A percentile compares a stretch with the other conserved stretches of the same genome.
Conservation (phyloP, 1,140 invertebrate species). For the Cyrtorhinus lividipennis region DNA sequence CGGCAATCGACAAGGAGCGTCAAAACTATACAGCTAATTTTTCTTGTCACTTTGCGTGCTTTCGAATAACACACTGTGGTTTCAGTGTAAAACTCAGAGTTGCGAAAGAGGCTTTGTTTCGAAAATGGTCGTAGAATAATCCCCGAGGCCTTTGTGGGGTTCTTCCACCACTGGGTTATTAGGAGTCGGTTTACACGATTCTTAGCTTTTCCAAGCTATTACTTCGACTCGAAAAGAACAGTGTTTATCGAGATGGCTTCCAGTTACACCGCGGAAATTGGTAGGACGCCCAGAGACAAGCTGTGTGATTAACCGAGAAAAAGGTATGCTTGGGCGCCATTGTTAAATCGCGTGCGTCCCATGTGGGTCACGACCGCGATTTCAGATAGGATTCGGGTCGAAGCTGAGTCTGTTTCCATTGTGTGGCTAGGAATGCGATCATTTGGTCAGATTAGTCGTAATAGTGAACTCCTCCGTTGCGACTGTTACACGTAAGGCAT, state of each 20-base stretch:
- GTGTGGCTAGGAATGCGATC: not conserved
- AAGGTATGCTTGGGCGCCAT: not conserved
- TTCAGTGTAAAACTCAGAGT: not conserved
- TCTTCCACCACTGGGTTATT: not conserved
- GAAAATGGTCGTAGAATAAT: not conserved
- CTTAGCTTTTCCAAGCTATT: not conserved
- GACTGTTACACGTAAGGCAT: too few relatives aligned
- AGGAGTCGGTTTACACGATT: not conserved
- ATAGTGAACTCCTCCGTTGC: too few relatives aligned
- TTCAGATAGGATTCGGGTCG: not conserved
- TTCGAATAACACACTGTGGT: not conserved
- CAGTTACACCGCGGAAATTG: not conserved
- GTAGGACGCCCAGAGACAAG: not conserved
- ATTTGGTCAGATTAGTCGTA: too few relatives aligned
- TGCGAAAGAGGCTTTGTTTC: not conserved
- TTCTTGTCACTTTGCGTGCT: not conserved
- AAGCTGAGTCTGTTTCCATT: not conserved
- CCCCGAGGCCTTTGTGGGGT: too few relatives aligned
- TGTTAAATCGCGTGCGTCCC: constrained; percentile 2
- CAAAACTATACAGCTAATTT: not conserved
- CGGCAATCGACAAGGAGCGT: too few relatives aligned
- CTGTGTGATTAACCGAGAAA: not conserved
- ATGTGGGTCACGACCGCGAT: constrained; percentile 6
- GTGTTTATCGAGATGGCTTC: constrained; percentile 3
- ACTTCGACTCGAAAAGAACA: not conserved